Evolutionary conservation across 2,113 vertebrate species (phyloP), one percentile per base, ranked within the genome.

Genomic region (Numida meleagris): DNA sequence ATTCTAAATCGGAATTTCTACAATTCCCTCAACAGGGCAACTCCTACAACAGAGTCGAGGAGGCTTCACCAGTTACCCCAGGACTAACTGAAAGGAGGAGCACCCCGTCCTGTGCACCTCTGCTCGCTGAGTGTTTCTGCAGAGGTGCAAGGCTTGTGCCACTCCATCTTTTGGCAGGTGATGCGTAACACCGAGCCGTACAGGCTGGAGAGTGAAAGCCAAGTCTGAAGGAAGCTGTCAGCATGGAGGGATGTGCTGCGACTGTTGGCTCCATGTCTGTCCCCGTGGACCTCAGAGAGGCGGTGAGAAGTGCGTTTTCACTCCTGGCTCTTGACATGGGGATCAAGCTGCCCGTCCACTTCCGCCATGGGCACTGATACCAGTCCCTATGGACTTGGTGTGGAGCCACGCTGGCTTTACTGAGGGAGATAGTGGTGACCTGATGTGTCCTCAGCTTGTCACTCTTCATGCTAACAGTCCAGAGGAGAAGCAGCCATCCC

Each of bases 31-130:
- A 3, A 38, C 55, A 68, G 90, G 16, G 10, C 14, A 92, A 87
- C 38, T 67, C 42, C 42, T 55, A 13, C 6, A 2, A 2, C 0
- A 0, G 12, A 2, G 13, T n/a, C 4, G 0, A 40, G 9, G n/a
- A 27, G 36, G 58, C 79, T 65, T 93, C 78, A n/a, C 51, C 46
- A 14, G 25, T 16, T 57, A 2, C 15, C 36, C 45, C 8, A 1
- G 59, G 88, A 67, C 33, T 0, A 71, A 50, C 66, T 51, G 53
- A 27, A 7, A 53, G 87, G 91, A 93, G 62, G 74, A 93, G 58
- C 82, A 23, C 12, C 59, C 51, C 7, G 38, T 93, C 66, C 82
- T 43, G 12, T n/a, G 71, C 91, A 88, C 94, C 53, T 95, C 80
- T 18, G 0, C 11, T 36, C 1, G 36, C 67, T 93, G 91, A 93